A percentile compares a stretch with the other conserved stretches of the same genome.
Evolutionary conservation across 2,888 invertebrate genomes (phyloP).

Genomic region (Colletes collaris): DNA sequence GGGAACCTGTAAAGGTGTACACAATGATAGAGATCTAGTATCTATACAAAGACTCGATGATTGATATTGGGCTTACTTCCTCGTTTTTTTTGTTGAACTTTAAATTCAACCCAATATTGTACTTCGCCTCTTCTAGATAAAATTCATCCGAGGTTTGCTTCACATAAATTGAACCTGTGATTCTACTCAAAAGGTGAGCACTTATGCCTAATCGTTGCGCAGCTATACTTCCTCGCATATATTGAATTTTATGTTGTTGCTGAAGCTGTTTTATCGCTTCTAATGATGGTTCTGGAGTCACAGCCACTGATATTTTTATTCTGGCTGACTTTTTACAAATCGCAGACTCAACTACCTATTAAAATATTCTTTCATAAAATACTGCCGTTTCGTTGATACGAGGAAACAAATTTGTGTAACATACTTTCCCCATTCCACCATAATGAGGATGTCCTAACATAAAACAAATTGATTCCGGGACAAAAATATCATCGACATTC

Average conservation of each 20-base stretch:
- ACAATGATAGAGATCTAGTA: background rate
- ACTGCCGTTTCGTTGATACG: background rate
- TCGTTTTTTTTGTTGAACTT: constrained; percentile 92
- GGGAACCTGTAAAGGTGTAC: constrained; percentile 84
- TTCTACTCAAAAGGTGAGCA: constrained; percentile 89
- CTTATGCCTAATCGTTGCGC: constrained; percentile 88
- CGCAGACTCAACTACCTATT: constrained; percentile 85
- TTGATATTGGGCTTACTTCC: constrained; percentile 84
- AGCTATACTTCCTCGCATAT: constrained; percentile 85
- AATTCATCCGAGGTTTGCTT: constrained; percentile 71
- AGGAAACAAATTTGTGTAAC: background rate
- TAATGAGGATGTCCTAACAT: constrained; percentile 92
- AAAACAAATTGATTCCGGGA: constrained; percentile 88
- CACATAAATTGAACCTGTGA: constrained; percentile 94
- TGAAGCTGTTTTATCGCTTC: constrained; percentile 73
- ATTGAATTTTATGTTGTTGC: constrained; percentile 80
- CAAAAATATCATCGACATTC: constrained; percentile 87
- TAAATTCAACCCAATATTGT: constrained; percentile 95
- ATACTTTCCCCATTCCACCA: constrained; percentile 91
- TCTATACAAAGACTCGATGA: background rate
- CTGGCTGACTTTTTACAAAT: constrained; percentile 85
- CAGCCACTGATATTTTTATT: constrained; percentile 85
- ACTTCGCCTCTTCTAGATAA: constrained; percentile 78
- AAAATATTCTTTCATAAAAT: background rate
- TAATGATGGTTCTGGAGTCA: constrained; percentile 85